These are phyloP conservation scores for Fundulus diaphanus DNA, from an alignment of 2,797 vertebrate genomes.

Conservation along the genomic window DNA sequence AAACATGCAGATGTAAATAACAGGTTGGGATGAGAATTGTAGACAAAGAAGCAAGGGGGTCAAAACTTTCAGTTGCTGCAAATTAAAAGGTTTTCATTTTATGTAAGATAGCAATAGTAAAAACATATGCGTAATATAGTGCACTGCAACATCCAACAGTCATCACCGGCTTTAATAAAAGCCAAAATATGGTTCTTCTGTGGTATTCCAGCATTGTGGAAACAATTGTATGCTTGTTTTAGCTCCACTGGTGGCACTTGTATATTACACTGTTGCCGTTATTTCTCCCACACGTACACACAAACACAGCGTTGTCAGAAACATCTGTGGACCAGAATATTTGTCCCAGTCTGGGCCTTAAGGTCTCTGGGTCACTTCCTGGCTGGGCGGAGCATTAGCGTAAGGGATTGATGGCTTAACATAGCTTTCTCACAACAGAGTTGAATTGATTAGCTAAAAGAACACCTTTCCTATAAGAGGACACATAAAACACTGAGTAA, in stretches of 20 bases:
- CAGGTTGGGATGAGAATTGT: background rate
- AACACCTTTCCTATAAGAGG: background rate
- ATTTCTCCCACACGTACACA: conserved; percentile 2
- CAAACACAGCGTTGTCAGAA: conserved; percentile 3
- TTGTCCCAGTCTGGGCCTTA: conserved; percentile 30
- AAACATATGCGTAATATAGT: background rate
- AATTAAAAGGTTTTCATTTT: too few species aligned
- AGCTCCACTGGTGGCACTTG: conserved; percentile 19
- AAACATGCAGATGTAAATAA: background rate
- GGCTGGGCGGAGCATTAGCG: conserved; percentile 17
- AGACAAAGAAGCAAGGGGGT: background rate
- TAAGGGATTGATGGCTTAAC: conserved; percentile 37
- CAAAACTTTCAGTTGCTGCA: background rate
- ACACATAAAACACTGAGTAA: background rate
- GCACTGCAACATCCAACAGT: background rate
- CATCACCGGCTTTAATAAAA: background rate
- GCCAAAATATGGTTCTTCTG: background rate
- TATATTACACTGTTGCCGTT: background rate
- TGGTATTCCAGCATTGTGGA: conserved; percentile 42
- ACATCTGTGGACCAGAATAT: conserved; percentile 51
- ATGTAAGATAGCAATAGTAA: too few species aligned
- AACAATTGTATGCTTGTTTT: conserved; percentile 45
- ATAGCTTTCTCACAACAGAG: conserved; percentile 1
- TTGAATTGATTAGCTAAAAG: conserved; percentile 14
- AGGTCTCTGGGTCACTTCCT: conserved; percentile 50